Percentiles rank a stretch among this genome's conserved stretches.
phyloP scores from a whole-genome alignment of 2,888 invertebrate species.

The Drosophila mulleri region DNA sequence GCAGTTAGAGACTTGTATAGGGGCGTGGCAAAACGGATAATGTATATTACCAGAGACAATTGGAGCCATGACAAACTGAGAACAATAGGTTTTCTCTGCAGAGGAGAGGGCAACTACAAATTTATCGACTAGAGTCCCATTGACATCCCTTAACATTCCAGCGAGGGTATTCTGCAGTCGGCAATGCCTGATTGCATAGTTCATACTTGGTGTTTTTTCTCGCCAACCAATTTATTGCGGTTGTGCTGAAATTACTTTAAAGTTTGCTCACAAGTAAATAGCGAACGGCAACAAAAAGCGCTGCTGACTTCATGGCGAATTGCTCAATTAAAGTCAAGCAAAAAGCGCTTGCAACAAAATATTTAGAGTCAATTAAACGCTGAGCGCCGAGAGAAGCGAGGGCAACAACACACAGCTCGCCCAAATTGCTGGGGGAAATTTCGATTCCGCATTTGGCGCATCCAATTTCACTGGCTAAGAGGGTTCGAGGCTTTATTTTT shows the following conservation, averaged over 20 bases:
- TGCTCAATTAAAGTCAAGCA: slow-evolving; percentile 61
- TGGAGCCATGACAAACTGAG: too few relatives aligned
- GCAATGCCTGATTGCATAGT: too few relatives aligned
- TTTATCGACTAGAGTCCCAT: too few relatives aligned
- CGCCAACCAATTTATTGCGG: slow-evolving; percentile 59
- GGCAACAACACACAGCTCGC: slow-evolving; percentile 10
- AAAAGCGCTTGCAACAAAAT: slow-evolving; percentile 63
- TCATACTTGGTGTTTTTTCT: background rate
- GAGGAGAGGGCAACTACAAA: too few relatives aligned
- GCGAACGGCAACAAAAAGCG: slow-evolving; percentile 50
- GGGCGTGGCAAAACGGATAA: too few relatives aligned
- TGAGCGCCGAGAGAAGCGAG: background rate
- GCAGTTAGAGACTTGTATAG: too few relatives aligned
- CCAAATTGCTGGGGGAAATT: background rate
- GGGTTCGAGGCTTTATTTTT: background rate
- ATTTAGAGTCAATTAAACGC: slow-evolving; percentile 74
- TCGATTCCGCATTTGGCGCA: slow-evolving; percentile 14
- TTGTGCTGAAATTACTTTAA: slow-evolving; percentile 71
- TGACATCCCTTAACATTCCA: too few relatives aligned
- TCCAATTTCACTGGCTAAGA: slow-evolving; percentile 10
- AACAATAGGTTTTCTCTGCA: too few relatives aligned
- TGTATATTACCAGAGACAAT: too few relatives aligned
- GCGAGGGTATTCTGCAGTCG: too few relatives aligned
- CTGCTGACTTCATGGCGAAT: slow-evolving; percentile 45
- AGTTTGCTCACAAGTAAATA: slow-evolving; percentile 55